Percentiles rank a stretch among this genome's conserved stretches.
These are phyloP conservation scores for Hirtodrosophila cameraria DNA, from an alignment of 2,888 invertebrate genomes.

Conservation along the genomic window DNA sequence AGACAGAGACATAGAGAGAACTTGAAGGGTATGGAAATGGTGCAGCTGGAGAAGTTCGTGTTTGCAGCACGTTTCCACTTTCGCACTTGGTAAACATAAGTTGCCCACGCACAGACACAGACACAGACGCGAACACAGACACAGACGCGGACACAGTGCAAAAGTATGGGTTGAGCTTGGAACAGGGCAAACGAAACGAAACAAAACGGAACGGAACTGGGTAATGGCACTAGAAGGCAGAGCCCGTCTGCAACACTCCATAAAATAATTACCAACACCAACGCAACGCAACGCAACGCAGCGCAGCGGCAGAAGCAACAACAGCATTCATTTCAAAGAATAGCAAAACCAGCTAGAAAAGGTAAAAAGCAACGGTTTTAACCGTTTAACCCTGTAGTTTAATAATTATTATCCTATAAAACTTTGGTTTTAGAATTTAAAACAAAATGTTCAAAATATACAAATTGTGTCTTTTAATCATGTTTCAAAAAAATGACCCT, in stretches of 20 bases:
- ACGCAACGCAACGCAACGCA: too few species aligned
- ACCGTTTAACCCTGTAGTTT: conserved; percentile 14
- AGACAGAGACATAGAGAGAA: neutral
- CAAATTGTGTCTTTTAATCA: too few species aligned
- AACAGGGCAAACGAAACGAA: too few species aligned
- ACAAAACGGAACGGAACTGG: conserved; percentile 5
- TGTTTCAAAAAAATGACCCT: too few species aligned
- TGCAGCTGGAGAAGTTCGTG: conserved; percentile 63
- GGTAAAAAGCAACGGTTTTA: conserved; percentile 23
- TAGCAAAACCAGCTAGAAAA: conserved; percentile 10
- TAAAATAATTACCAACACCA: conserved; percentile 77
- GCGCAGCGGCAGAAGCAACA: conserved; percentile 13
- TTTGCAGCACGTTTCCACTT: conserved; percentile 79
- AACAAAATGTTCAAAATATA: too few species aligned
- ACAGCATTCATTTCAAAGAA: neutral
- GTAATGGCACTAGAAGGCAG: conserved; percentile 17
- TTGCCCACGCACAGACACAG: conserved; percentile 64
- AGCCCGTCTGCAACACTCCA: conserved; percentile 58
- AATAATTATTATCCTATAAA: neutral
- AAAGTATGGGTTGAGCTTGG: neutral
- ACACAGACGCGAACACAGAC: too few species aligned
- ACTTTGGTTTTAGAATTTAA: too few species aligned
- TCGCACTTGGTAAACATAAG: conserved; percentile 80
- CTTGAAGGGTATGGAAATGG: conserved; percentile 32
- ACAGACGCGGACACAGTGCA: too few species aligned